Evolutionary conservation across 2,888 invertebrate species (phyloP), one percentile per base, ranked within the genome.

Genomic region (Drosophila monieri): DNA sequence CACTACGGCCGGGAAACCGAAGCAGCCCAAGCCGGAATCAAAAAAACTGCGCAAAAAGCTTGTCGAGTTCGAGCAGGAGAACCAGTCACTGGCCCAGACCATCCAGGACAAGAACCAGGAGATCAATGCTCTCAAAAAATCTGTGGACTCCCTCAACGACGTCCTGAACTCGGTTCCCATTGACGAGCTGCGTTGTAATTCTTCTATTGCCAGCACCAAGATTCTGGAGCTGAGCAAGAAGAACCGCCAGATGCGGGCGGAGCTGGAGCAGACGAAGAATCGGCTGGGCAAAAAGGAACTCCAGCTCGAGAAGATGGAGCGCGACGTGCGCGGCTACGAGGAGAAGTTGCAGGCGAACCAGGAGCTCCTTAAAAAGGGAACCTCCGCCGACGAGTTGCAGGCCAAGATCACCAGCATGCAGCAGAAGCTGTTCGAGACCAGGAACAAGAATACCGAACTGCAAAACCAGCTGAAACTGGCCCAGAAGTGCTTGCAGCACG

Each of bases 401-500:
- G 76, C 88, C 1, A 93, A 94, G 0, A 93, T 90, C 0, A 79
- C 93, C 56, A 76, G 67, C 21, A 77, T 90, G 58, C 88, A 89
- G 66, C 93, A 93, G 72, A 96, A 95, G 88, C 91, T 96, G 1
- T 94, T 94, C 65, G 95, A 96, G 57, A 93, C 93, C 21, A 94
- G 95, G 80, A 96, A 96, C 85, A 93, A 93, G 73, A 95, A 95
- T 85, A 91, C 94, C 0, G 94, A 94, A 78, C 90, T 96, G 8
- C 95, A 94, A 85, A 95, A 94, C 78, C 96, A 96, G 75, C 92
- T 96, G 37, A 93, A 95, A 74, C 88, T 95, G 58, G 94, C 95
- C 0, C 95, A 95, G 15, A 96, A 95, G 92, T 94, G 95, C 71
- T 88, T 96, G 15, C 94, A 94, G 80, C 95, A 95, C 88, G 96